phyloP scores from a whole-genome alignment of 2,888 invertebrate species.

The Limnephilus lunatus region DNA sequence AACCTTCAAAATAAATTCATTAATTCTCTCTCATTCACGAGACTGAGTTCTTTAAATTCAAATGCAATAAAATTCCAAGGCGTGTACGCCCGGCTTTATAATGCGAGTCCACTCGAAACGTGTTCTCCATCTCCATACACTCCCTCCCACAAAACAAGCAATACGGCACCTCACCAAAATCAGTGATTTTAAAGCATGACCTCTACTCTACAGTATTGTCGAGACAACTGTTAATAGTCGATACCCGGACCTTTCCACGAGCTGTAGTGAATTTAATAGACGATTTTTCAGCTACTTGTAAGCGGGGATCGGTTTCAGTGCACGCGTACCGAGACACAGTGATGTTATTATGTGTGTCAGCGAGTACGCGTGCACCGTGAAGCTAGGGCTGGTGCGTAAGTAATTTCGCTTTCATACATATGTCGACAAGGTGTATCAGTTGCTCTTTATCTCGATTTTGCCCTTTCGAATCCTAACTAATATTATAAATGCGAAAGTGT shows the following conservation, averaged over 20 bases:
- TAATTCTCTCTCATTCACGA: not conserved
- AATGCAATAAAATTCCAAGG: not conserved
- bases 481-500: no score
- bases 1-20: not conserved
- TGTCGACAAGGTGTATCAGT: no score
- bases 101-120: constrained; percentile 10
- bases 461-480: no score
- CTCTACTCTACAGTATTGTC: no score
- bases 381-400: not conserved
- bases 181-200: not conserved
- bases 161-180: not conserved
- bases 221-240: no score
- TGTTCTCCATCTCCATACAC: not conserved
- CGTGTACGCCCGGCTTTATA: not conserved
- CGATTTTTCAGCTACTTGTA: not conserved
- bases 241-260: not conserved
- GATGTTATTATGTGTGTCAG: constrained; percentile 25
- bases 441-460: no score
- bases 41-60: not conserved
- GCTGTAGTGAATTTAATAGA: not conserved
- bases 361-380: constrained; percentile 37
- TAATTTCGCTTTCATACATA: constrained; percentile 8
- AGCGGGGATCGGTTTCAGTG: not conserved
- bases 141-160: not conserved
- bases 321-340: constrained; percentile 31